A percentile compares a stretch with the other conserved stretches of the same genome.
These are phyloP conservation scores for Leptinotarsa rubiginosa DNA, from an alignment of 2,888 invertebrate genomes.

Conservation along the genomic window DNA sequence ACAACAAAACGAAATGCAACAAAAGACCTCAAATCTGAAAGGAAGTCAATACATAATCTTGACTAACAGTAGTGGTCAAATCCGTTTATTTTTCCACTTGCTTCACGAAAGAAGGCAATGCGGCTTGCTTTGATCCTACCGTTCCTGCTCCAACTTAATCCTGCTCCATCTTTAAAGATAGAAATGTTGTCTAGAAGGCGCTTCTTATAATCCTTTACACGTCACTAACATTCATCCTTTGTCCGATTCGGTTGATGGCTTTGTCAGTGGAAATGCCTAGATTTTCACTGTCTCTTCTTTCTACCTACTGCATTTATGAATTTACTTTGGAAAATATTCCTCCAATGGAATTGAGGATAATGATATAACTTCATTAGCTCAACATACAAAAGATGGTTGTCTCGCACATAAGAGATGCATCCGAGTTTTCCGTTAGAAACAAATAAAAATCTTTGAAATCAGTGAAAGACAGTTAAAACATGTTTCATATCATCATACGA, in stretches of 20 bases:
- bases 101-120: constrained; percentile 7
- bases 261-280: constrained; percentile 6
- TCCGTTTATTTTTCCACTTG: constrained; percentile 29
- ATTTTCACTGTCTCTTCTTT: neutral
- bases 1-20: neutral
- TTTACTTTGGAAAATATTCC: too few species aligned
- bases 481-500: too few species aligned
- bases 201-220: constrained; percentile 26
- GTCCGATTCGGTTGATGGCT: constrained; percentile 1
- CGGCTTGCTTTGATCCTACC: constrained; percentile 23
- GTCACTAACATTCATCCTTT: constrained; percentile 28
- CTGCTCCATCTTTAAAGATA: constrained; percentile 33
- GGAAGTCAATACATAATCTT: constrained; percentile 30
- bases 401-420: too few species aligned
- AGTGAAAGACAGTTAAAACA: too few species aligned
- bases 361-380: too few species aligned
- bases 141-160: constrained; percentile 24
- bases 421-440: too few species aligned
- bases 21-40: constrained; percentile 21
- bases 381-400: too few species aligned
- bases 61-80: constrained; percentile 18
- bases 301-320: too few species aligned
- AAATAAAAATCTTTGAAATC: too few species aligned
- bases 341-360: too few species aligned
- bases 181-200: constrained; percentile 27